Conservation (phyloP, 2,797 vertebrate genomes). For the Botia kubotai region DNA sequence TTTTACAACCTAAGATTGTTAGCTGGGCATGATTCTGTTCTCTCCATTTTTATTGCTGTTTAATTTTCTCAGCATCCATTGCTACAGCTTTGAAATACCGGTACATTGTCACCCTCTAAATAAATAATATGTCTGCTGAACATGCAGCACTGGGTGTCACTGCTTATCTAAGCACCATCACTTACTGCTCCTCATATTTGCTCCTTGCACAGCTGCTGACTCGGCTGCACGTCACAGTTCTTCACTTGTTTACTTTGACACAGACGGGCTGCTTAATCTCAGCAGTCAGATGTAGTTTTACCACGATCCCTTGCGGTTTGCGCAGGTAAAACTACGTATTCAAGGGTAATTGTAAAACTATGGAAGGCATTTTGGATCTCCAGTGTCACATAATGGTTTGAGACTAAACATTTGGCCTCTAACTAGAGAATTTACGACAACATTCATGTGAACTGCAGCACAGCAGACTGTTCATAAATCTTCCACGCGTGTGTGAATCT, state of each 20-base stretch:
- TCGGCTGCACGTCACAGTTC: neutral
- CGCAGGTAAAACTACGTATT: constrained; percentile 6
- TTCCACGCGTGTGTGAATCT: neutral
- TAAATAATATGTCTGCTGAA: neutral
- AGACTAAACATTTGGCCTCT: neutral
- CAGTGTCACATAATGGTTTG: neutral
- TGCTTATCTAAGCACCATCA: constrained; percentile 28
- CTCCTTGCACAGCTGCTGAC: constrained; percentile 3
- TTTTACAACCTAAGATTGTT: too few species aligned
- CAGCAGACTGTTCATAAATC: neutral
- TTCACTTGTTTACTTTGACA: constrained; percentile 21
- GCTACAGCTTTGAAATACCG: neutral
- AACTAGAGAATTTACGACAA: neutral
- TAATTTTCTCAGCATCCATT: neutral
- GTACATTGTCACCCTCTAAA: neutral
- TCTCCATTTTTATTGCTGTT: neutral
- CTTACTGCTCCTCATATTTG: neutral
- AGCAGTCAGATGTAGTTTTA: neutral
- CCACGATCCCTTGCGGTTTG: neutral
- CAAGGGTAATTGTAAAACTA: neutral
- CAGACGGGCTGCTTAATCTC: neutral
- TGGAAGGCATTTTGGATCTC: neutral
- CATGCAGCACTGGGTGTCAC: neutral
- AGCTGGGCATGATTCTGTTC: neutral
- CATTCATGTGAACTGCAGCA: too few species aligned